These are phyloP conservation scores for Prosopocoilus inquinatus DNA, from an alignment of 2,888 invertebrate genomes.

Conservation along the genomic window DNA sequence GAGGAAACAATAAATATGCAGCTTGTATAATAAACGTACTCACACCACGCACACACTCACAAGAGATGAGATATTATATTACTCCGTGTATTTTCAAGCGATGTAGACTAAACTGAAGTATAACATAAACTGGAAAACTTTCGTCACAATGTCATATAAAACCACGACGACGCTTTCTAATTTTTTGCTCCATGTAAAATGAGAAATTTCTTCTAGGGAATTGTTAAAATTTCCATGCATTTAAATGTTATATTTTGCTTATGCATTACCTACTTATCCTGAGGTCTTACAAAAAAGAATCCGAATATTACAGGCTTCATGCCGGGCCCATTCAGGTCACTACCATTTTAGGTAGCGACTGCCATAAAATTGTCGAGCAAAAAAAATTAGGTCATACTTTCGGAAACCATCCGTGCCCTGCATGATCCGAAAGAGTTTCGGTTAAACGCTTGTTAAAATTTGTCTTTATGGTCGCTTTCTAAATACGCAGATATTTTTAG, in stretches of 20 bases:
- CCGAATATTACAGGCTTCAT: slow-evolving; percentile 35
- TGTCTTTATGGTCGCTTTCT: too few relatives aligned
- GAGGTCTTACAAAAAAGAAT: slow-evolving; percentile 33
- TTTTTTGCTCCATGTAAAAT: slow-evolving; percentile 39
- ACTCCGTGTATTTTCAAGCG: neutral
- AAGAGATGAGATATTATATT: neutral
- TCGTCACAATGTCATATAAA: neutral
- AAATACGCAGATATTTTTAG: too few relatives aligned
- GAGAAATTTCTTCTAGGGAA: slow-evolving; percentile 43
- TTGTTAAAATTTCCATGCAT: slow-evolving; percentile 51
- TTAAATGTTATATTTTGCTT: slow-evolving; percentile 49
- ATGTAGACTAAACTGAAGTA: neutral
- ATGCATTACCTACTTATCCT: slow-evolving; percentile 27
- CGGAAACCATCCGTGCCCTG: slow-evolving; percentile 14
- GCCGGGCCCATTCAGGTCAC: neutral
- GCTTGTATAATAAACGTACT: too few relatives aligned
- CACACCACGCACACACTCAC: too few relatives aligned
- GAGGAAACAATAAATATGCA: too few relatives aligned
- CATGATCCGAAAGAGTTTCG: too few relatives aligned
- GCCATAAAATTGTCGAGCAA: slow-evolving; percentile 17
- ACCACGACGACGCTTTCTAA: slow-evolving; percentile 38
- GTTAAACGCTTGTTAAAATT: too few relatives aligned
- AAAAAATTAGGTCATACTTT: slow-evolving; percentile 40
- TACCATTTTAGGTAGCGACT: neutral
- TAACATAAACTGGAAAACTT: neutral